Evolutionary conservation across 2,888 invertebrate species (phyloP), one percentile per base, ranked within the genome.

Genomic region (Dioctria linearis): DNA sequence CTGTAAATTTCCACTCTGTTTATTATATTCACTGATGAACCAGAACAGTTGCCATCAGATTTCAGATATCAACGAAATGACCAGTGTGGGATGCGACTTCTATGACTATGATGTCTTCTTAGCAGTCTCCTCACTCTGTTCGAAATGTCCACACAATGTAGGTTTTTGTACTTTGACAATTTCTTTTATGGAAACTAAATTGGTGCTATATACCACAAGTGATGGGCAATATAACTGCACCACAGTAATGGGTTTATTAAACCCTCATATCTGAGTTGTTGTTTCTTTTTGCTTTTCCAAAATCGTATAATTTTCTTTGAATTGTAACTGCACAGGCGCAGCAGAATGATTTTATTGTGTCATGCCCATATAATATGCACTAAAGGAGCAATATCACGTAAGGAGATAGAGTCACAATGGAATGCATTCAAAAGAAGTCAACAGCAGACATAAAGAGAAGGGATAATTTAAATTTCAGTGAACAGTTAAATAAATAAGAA

Each of bases 391-490:
- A 57, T 43, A 43, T 59, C 43, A 13, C 13, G 42, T 39, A 37
- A 25, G 13, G 25, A 42, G 73, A 42, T n/a, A 43, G 9, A 43
- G 9, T 6, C 43, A 75, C 59, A 75, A 75, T 59, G 73, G 57
- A 75, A 25, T 51, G 73, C 73, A 75, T 59, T 75, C 59, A 75
- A 25, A 3, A 42, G 9, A 63, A 25, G 25, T 25, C 25, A 46
- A n/a, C 11, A 61, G 63, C 40, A 76, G 25, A 9, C 63, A 76
- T 6, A 43, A 46, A 54, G 11, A 76, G 76, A 76, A 63, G 76
- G 63, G 63, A 63, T 43, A 76, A 76, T 76, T 76, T 49, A 61
- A 76, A 76, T 61, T 76, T 43, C 61, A 63, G 61, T 63, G 46
- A 25, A 46, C 40, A 57, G 59, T 59, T 42, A 42, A 59, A 43